A percentile compares a stretch with the other conserved stretches of the same genome.
Conservation (phyloP, 2,797 vertebrate genomes). For the Hyperoplus lanceolatus region DNA sequence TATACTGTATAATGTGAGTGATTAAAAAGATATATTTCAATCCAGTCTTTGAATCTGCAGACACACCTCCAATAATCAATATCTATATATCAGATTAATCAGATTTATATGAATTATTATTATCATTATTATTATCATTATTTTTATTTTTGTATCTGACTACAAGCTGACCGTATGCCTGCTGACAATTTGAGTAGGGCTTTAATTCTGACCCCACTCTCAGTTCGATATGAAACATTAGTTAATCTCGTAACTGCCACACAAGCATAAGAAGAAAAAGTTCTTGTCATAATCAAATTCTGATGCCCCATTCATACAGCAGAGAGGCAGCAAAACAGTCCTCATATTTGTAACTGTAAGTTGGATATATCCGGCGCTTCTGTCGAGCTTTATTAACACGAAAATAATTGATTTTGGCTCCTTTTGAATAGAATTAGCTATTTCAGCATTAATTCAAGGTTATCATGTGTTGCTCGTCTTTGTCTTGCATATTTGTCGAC, state of each 20-base stretch:
- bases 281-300: not conserved
- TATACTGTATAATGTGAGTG: slow-evolving; percentile 6
- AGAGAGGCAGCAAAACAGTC: not conserved
- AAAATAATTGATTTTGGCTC: not conserved
- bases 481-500: slow-evolving; percentile 41
- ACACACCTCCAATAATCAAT: not conserved
- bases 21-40: slow-evolving; percentile 18
- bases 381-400: not conserved
- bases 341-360: not conserved
- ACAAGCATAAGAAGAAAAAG: not conserved
- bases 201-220: not conserved
- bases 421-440: slow-evolving; percentile 4
- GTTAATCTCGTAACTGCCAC: slow-evolving; percentile 10
- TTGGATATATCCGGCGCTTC: not conserved
- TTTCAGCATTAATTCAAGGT: not conserved
- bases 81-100: not conserved
- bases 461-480: not conserved
- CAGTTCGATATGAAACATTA: not conserved
- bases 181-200: slow-evolving; percentile 9
- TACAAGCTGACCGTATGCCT: not conserved
- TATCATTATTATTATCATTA: too few species aligned
- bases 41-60: slow-evolving; percentile 3
- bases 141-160: not conserved
- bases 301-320: not conserved
- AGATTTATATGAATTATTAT: slow-evolving; percentile 15